Percentiles rank a stretch among this genome's conserved stretches.
phyloP scores from a whole-genome alignment of 37 sponge, comb jelly and placozoan genomes.

The Ianthella basta region DNA sequence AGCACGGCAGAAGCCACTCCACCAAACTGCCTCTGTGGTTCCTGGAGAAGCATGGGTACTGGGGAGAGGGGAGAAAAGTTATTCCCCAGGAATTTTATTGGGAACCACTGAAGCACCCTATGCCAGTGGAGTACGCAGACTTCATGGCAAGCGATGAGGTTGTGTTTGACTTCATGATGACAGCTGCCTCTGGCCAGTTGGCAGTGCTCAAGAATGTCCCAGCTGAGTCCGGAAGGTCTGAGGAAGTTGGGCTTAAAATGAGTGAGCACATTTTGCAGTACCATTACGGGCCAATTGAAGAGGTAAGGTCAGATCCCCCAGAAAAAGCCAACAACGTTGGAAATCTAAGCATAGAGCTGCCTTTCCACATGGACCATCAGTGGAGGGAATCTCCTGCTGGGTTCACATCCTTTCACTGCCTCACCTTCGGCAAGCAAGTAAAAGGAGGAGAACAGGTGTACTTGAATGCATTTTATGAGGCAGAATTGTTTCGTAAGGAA shows the following conservation, averaged over 20 bases:
- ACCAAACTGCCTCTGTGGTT: background rate
- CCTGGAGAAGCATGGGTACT: background rate
- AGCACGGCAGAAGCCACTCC: constrained; percentile 59
- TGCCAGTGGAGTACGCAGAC: background rate
- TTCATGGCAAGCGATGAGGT: background rate
- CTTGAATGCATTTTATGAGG: background rate
- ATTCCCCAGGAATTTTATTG: background rate
- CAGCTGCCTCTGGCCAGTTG: background rate
- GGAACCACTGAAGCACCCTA: background rate
- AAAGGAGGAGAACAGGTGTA: background rate
- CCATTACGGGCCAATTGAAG: background rate
- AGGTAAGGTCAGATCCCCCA: background rate
- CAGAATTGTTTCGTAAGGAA: background rate
- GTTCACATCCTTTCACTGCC: background rate
- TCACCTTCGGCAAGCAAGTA: background rate
- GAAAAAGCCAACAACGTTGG: background rate
- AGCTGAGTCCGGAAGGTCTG: background rate
- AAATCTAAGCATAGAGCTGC: background rate
- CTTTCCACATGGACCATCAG: background rate
- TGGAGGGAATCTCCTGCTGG: background rate
- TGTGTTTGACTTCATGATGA: constrained; percentile 1
- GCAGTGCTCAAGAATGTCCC: background rate
- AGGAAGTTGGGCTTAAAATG: background rate
- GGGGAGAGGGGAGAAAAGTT: background rate
- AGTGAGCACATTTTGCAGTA: background rate